Evolutionary conservation across 2,888 invertebrate genomes (phyloP).

Genomic region (Autographa gamma): DNA sequence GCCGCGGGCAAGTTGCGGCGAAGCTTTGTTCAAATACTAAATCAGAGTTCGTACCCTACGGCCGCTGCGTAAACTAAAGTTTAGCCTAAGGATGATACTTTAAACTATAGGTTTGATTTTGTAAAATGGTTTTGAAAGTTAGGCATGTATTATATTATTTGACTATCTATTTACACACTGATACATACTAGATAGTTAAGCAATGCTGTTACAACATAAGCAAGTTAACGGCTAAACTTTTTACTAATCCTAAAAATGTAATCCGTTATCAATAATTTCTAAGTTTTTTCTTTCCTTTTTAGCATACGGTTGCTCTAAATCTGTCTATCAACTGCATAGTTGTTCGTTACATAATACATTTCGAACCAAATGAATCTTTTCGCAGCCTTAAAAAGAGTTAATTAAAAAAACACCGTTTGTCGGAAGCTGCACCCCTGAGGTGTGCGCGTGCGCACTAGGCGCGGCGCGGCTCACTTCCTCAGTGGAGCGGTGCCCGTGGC

Average conservation of each 20-base stretch:
- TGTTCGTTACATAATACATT: slow-evolving; percentile 50
- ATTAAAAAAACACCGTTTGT: slow-evolving; percentile 62
- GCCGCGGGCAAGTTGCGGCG: slow-evolving; percentile 78
- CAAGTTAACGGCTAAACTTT: slow-evolving; percentile 27
- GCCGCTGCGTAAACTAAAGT: slow-evolving; percentile 33
- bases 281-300: slow-evolving; percentile 53
- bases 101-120: slow-evolving; percentile 1
- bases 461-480: slow-evolving; percentile 77
- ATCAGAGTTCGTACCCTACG: slow-evolving; percentile 60
- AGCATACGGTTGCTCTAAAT: slow-evolving; percentile 50
- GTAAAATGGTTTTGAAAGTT: neutral
- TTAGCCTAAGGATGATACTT: slow-evolving; percentile 37
- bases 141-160: neutral
- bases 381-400: slow-evolving; percentile 50
- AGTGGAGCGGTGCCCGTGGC: slow-evolving; percentile 79
- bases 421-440: slow-evolving; percentile 69
- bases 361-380: slow-evolving; percentile 52
- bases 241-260: slow-evolving; percentile 32
- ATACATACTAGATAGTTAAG: slow-evolving; percentile 16
- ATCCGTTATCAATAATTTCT: slow-evolving; percentile 52
- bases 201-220: slow-evolving; percentile 30
- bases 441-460: slow-evolving; percentile 58
- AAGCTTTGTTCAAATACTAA: slow-evolving; percentile 82
- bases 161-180: neutral
- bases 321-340: slow-evolving; percentile 55